These are phyloP conservation scores for Neolamprologus devosi DNA, from an alignment of 2,113 vertebrate genomes.

Conservation along the genomic window DNA sequence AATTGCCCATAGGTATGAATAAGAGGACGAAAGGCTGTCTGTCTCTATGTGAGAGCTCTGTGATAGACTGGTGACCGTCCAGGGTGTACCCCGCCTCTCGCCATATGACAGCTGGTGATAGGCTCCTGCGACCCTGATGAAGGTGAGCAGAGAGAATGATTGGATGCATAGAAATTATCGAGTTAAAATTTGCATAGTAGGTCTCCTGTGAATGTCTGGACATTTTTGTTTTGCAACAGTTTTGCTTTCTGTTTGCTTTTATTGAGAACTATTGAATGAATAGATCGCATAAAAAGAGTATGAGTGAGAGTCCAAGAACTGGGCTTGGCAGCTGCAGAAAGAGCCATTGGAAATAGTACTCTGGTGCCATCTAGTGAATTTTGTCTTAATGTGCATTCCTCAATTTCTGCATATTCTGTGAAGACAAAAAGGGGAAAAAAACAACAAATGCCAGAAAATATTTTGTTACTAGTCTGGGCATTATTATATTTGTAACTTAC, in stretches of 20 bases:
- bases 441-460: not conserved
- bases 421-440: accelerated
- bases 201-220: not conserved
- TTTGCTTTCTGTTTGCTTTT: not conserved
- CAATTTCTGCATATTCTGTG: not conserved
- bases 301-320: not conserved
- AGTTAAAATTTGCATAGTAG: not conserved
- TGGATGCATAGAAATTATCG: not conserved
- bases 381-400: not conserved
- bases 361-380: constrained; percentile 8
- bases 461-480: not conserved
- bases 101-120: not conserved
- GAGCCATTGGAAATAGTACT: not conserved
- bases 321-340: not conserved
- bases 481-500: not conserved
- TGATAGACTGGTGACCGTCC: not conserved
- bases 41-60: not conserved
- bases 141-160: not conserved
- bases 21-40: not conserved
- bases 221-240: not conserved
- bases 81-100: not conserved
- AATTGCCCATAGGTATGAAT: not conserved
- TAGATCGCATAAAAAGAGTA: not conserved
- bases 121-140: not conserved
- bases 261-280: not conserved